Evolutionary conservation across 2,113 vertebrate species (phyloP).

Genomic region (Python bivittatus): DNA sequence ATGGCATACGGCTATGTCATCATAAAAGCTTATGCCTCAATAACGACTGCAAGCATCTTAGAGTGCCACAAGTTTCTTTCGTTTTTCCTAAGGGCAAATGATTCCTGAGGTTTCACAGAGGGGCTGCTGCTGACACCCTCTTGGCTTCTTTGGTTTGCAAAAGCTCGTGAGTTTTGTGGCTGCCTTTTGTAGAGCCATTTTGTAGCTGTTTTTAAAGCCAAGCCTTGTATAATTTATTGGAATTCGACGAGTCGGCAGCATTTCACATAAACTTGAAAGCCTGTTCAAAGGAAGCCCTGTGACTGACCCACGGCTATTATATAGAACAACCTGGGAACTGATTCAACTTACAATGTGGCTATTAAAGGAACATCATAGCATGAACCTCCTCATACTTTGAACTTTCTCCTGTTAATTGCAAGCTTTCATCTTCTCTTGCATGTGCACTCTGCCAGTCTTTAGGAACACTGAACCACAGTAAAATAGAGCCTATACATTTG

Average conservation of each 20-base stretch:
- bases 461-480: slow-evolving; percentile 2
- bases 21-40: background rate
- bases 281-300: slow-evolving; percentile 29
- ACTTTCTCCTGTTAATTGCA: slow-evolving; percentile 6
- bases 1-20: background rate
- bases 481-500: background rate
- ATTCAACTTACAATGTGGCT: slow-evolving; percentile 11
- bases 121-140: background rate
- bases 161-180: background rate
- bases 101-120: background rate
- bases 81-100: background rate
- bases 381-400: slow-evolving; percentile 11
- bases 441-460: slow-evolving; percentile 37
- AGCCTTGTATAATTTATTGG: slow-evolving; percentile 23
- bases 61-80: background rate
- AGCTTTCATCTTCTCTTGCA: slow-evolving; percentile 53
- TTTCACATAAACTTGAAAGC: slow-evolving; percentile 13
- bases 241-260: background rate
- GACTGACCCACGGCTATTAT: background rate
- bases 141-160: background rate
- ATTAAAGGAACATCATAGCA: slow-evolving; percentile 47
- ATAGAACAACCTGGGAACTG: background rate
- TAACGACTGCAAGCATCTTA: background rate
- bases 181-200: slow-evolving; percentile 41
- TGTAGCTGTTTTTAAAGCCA: background rate